These are phyloP conservation scores for Omphaloscelis lunosa DNA, from an alignment of 2,888 invertebrate genomes.

Conservation along the genomic window DNA sequence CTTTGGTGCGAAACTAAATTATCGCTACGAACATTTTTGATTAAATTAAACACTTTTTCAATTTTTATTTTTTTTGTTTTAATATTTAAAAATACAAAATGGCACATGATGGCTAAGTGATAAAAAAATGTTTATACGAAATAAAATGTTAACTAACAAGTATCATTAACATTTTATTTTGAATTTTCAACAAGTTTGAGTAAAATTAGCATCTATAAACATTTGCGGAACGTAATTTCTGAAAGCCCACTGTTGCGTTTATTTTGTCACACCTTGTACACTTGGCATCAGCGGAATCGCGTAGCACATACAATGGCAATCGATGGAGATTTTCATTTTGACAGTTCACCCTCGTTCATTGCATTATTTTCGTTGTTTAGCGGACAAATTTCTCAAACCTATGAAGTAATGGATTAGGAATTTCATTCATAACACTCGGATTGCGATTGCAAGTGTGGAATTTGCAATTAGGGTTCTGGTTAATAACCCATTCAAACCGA, in stretches of 20 bases:
- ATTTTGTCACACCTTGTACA: not conserved
- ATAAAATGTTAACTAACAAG: not conserved
- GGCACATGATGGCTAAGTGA: not conserved
- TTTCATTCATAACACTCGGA: too few species aligned
- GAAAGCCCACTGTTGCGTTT: not conserved
- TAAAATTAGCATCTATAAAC: not conserved
- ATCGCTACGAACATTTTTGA: not conserved
- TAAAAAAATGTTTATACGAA: too few species aligned
- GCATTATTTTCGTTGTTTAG: too few species aligned
- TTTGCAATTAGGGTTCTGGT: not conserved
- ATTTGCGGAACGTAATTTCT: not conserved
- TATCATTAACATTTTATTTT: not conserved
- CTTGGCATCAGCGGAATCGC: not conserved
- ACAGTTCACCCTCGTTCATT: too few species aligned
- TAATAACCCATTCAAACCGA: constrained; percentile 26
- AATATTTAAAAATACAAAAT: not conserved
- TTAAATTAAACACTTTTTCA: not conserved
- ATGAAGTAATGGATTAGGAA: too few species aligned
- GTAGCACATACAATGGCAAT: too few species aligned
- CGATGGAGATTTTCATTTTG: too few species aligned
- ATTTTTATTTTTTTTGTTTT: too few species aligned
- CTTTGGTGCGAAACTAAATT: not conserved
- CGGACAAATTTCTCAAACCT: too few species aligned
- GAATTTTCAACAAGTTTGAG: not conserved
- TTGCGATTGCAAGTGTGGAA: too few species aligned